Evolutionary conservation across 1,140 invertebrate genomes (phyloP), one percentile per base, ranked within the genome.

Genomic region (Anoplophora glabripennis): DNA sequence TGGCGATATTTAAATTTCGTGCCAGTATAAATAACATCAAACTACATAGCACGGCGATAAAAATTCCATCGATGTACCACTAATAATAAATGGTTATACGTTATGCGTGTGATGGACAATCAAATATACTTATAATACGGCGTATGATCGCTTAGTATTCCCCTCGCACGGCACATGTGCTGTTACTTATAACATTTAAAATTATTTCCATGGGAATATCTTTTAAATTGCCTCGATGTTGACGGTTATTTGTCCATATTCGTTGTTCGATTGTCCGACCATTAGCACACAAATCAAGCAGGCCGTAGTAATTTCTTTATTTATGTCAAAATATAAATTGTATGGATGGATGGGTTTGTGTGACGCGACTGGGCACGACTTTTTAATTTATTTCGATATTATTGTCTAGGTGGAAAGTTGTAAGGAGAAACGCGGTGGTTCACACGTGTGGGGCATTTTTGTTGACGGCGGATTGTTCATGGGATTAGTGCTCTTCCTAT

Each of bases 141-240:
- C 33, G 18, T 56, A 44, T 28, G 21, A 53, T 53, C 48, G 55
- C 35, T 62, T 62, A 62, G 48, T 62, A 62, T 62, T 58, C 60
- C 53, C 41, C 28, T 42, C 49, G 18, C 45, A 54, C 12, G 46
- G 34, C 45, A 48, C 42, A 41, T 53, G 49, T 62, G 48, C 60
- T 53, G 60, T 62, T 62, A 62, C 48, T 54, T 62, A 62, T 62
- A 62, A 62, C 60, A 57, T 62, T 53, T 57, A 47, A 52, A 57
- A 46, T 51, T 53, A 53, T 53, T 53, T 62, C 51, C 55, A 62
- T 62, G 60, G 60, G 55, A 62, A 62, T 57, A 46, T 35, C 21
- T 58, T 62, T 62, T 42, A 53, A 53, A 57, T 62, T 49, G 51
- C 18, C 15, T 15, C 35, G 21, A 28, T 28, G 21, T 28, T 5